Evolutionary conservation across 2,888 invertebrate species (phyloP), one percentile per base, ranked within the genome.

Genomic region (Colletes collaris): DNA sequence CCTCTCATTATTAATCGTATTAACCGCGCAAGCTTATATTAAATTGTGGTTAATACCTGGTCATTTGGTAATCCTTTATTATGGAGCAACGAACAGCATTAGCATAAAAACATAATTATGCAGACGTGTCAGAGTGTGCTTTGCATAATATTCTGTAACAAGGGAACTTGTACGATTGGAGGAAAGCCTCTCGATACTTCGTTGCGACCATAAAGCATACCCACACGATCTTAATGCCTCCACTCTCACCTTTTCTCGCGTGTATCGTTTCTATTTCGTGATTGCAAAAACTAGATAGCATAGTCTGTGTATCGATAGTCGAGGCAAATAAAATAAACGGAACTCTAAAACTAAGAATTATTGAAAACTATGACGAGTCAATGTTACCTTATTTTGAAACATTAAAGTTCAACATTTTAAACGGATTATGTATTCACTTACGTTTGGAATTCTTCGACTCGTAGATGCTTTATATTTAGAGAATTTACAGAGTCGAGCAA

Each of bases 61-160:
- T 70, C 63, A 59, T 65, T 60, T 66, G 68, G 66, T 86, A 87
- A 88, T 86, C 84, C 84, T 87, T 86, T 85, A 82, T 76, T 80
- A 85, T 77, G 72, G 63, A 72, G 59, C 67, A 63, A 59, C 64
- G 74, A 83, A 81, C 68, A 65, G 79, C 75, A 86, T 88, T 83
- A 84, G 83, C 86, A 87, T 84, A 87, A 84, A 87, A 88, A 87
- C 77, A 64, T 85, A 85, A 88, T 87, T 81, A 86, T 78, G 68
- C 79, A 50, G 76, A 68, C 76, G 75, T 78, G 60, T 84, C 81
- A 75, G 73, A 79, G 79, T 66, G 84, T 76, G 74, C 70, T 71
- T 70, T 72, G 77, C 72, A 76, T 84, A 86, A 86, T 81, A 84
- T 84, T 81, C 84, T 63, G 68, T 81, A 84, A 79, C 79, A 84